phyloP scores from a whole-genome alignment of 2,797 vertebrate genomes.

The Oreochromis grahami region DNA sequence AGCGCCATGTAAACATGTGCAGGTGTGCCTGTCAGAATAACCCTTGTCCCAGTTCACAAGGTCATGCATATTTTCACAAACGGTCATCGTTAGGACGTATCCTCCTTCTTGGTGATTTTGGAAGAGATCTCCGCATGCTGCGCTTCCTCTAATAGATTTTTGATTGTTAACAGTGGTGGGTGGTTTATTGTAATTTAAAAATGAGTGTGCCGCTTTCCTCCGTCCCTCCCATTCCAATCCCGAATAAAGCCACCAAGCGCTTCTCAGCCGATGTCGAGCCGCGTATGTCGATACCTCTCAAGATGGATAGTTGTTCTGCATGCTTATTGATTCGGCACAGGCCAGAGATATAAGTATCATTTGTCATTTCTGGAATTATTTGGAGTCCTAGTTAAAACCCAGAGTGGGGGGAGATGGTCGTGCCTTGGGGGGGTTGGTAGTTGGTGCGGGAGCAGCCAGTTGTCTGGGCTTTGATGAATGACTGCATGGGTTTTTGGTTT shows the following conservation, averaged over 20 bases:
- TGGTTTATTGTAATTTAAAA: constrained; percentile 53
- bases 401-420: constrained; percentile 84
- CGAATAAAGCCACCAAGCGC: constrained; percentile 76
- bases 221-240: constrained; percentile 49
- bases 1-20: constrained; percentile 77
- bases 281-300: constrained; percentile 86
- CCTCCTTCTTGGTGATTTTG: neutral
- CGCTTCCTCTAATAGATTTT: constrained; percentile 28
- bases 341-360: constrained; percentile 90
- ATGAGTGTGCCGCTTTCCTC: constrained; percentile 19
- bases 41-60: constrained; percentile 35
- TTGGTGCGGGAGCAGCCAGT: constrained; percentile 72
- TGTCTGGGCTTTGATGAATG: constrained; percentile 97
- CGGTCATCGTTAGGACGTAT: neutral
- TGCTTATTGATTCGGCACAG: constrained; percentile 92
- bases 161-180: constrained; percentile 41
- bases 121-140: neutral
- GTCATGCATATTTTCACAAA: constrained; percentile 29
- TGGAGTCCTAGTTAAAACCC: constrained; percentile 94
- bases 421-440: constrained; percentile 83
- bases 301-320: constrained; percentile 91
- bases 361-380: constrained; percentile 99
- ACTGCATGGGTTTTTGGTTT: constrained; percentile 88
- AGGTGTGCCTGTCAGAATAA: constrained; percentile 68
- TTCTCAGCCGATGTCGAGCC: constrained; percentile 66